phyloP scores from a whole-genome alignment of 2,113 vertebrate species.

The Mesitornis unicolor region DNA sequence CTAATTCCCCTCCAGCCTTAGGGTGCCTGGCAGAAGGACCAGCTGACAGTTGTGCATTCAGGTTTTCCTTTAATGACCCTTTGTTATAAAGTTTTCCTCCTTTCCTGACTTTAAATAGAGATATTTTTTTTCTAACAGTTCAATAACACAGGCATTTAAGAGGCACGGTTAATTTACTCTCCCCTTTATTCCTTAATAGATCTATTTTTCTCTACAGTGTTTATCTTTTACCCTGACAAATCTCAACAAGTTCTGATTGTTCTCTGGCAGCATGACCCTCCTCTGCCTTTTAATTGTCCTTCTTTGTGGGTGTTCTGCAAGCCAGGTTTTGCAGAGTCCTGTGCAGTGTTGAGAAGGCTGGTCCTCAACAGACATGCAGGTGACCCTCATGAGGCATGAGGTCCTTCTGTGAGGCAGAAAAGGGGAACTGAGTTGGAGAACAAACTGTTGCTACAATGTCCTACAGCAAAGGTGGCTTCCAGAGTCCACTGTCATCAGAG shows the following conservation, averaged over 20 bases:
- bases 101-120: slow-evolving; percentile 38
- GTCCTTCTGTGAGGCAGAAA: background rate
- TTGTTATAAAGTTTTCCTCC: slow-evolving; percentile 44
- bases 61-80: slow-evolving; percentile 26
- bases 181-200: slow-evolving; percentile 27
- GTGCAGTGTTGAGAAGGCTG: background rate
- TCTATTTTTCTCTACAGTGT: background rate
- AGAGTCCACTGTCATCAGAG: background rate
- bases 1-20: background rate
- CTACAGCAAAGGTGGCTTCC: background rate
- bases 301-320: background rate
- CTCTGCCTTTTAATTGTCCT: background rate
- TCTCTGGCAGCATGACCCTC: background rate
- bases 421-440: background rate
- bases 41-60: background rate
- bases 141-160: slow-evolving; percentile 34
- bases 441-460: background rate
- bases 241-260: background rate
- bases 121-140: slow-evolving; percentile 55
- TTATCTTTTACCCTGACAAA: background rate
- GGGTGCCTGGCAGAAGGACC: background rate
- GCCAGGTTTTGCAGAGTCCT: background rate
- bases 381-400: background rate
- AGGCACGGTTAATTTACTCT: slow-evolving; percentile 42
- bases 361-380: background rate